phyloP scores from a whole-genome alignment of 1,140 invertebrate genomes.

The Aphelinus atriplicis region DNA sequence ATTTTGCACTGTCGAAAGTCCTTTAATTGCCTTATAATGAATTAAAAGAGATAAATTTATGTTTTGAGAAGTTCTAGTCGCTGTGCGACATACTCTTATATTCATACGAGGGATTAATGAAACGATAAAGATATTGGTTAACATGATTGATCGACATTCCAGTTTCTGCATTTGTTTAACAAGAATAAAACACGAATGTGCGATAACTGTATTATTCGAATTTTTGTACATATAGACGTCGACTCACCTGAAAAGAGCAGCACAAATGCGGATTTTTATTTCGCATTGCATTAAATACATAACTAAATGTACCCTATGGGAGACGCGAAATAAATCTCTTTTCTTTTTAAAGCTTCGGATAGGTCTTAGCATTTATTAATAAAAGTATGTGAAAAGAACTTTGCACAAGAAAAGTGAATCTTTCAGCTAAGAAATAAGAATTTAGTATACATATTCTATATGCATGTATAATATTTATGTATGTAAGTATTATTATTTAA shows the following conservation, averaged over 20 bases:
- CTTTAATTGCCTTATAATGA: constrained; percentile 40
- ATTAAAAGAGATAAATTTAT: constrained; percentile 39
- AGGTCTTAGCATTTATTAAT: constrained; percentile 34
- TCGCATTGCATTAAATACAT: constrained; percentile 37
- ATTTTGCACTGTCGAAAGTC: constrained; percentile 38
- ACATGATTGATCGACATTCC: constrained; percentile 36
- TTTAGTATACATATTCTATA: constrained; percentile 39
- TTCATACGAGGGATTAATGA: background rate
- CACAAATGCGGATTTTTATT: constrained; percentile 42
- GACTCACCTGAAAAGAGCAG: constrained; percentile 37
- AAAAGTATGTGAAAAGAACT: constrained; percentile 38
- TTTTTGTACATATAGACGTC: constrained; percentile 39
- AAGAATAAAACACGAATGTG: constrained; percentile 26
- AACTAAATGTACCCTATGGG: constrained; percentile 43
- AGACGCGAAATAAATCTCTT: constrained; percentile 33
- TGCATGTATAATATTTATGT: constrained; percentile 55
- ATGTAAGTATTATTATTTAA: constrained; percentile 54
- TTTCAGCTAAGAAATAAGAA: constrained; percentile 32
- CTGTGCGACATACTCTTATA: constrained; percentile 36
- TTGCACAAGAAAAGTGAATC: constrained; percentile 49
- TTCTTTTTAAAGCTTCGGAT: constrained; percentile 38
- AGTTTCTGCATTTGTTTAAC: constrained; percentile 39
- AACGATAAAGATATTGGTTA: constrained; percentile 28
- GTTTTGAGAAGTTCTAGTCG: constrained; percentile 38
- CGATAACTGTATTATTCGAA: constrained; percentile 37